These are phyloP conservation scores for Phania funesta DNA, from an alignment of 2,888 invertebrate species.

Conservation along the genomic window DNA sequence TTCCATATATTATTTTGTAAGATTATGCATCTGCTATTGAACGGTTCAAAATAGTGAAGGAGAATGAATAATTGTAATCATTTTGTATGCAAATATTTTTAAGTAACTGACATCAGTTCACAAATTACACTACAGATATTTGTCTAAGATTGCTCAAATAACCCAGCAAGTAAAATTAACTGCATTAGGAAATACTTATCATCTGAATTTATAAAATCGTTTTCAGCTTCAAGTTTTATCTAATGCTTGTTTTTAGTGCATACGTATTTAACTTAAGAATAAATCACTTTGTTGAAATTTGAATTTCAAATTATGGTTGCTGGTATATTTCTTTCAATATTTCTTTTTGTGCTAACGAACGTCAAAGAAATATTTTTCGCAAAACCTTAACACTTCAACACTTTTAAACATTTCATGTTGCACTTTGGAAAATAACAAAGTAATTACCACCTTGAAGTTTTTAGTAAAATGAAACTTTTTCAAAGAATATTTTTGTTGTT, in stretches of 20 bases:
- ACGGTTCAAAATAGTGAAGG: background rate
- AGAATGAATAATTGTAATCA: slow-evolving; percentile 23
- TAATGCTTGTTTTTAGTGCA: no score
- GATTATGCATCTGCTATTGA: background rate
- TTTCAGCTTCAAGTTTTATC: no score
- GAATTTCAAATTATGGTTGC: background rate
- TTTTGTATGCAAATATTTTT: slow-evolving; percentile 50
- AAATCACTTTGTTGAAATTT: no score
- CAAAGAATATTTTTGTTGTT: background rate
- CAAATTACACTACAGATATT: background rate
- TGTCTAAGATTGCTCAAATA: background rate
- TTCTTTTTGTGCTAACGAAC: slow-evolving; percentile 28
- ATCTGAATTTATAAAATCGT: no score
- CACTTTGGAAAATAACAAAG: slow-evolving; percentile 58
- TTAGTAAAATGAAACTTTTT: slow-evolving; percentile 37
- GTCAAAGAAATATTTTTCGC: slow-evolving; percentile 64
- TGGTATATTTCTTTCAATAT: background rate
- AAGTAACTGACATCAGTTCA: slow-evolving; percentile 20
- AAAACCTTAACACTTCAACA: slow-evolving; percentile 70
- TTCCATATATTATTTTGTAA: background rate
- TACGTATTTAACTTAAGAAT: no score
- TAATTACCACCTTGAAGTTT: slow-evolving; percentile 61
- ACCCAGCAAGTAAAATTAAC: background rate
- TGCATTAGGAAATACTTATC: no score
- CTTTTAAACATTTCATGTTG: slow-evolving; percentile 56